Conservation (phyloP, 2,113 vertebrate genomes). For the Prolemur simus region DNA sequence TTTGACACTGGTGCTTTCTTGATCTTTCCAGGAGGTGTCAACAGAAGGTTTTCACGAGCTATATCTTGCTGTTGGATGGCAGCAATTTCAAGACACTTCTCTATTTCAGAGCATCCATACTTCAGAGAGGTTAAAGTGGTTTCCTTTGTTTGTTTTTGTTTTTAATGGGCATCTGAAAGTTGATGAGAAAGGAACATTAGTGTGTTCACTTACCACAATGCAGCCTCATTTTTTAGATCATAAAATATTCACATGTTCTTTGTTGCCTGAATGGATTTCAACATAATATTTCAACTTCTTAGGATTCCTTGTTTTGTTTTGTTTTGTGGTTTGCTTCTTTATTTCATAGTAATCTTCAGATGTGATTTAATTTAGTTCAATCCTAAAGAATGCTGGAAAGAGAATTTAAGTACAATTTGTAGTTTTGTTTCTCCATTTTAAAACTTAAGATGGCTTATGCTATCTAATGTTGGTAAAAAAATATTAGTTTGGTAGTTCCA, state of each 20-base stretch:
- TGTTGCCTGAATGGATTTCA: constrained; percentile 2
- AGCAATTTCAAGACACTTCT: not conserved
- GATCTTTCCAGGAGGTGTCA: not conserved
- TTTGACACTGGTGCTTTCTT: not conserved
- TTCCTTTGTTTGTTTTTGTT: not conserved
- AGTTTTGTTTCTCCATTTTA: constrained; percentile 13
- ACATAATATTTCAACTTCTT: not conserved
- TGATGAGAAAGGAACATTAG: not conserved
- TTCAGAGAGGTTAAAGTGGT: not conserved
- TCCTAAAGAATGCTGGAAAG: constrained; percentile 23
- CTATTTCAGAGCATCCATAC: not conserved
- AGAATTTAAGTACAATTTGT: not conserved
- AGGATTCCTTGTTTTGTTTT: not conserved
- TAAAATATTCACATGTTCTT: not conserved
- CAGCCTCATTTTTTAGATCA: not conserved
- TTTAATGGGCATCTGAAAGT: not conserved
- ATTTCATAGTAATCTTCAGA: constrained; percentile 28
- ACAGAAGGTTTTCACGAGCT: not conserved
- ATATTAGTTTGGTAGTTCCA: not conserved
- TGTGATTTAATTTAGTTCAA: constrained; percentile 16
- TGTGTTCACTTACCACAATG: not conserved
- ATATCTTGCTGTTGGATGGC: not conserved
- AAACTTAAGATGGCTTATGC: not conserved
- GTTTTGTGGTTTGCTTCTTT: not conserved
- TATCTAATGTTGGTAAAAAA: not conserved